Percentiles rank a stretch among this genome's conserved stretches.
Conservation (phyloP, 1,140 invertebrate genomes). For the Plutomurus gul region DNA sequence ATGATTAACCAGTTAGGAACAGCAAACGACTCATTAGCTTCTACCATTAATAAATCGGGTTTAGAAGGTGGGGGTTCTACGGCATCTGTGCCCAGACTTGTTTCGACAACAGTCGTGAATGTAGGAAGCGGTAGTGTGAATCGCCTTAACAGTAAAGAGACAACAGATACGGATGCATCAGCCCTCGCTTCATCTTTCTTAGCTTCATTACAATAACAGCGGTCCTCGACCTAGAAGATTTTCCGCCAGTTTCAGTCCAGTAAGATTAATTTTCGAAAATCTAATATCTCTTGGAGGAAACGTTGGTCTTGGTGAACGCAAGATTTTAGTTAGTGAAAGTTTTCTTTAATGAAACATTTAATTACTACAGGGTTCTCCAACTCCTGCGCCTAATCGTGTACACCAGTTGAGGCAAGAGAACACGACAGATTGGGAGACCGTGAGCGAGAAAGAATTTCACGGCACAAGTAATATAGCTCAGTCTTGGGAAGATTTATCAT, state of each 20-base stretch:
- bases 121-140: background rate
- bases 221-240: conserved; percentile 50
- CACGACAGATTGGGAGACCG: conserved; percentile 52
- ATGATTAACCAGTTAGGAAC: conserved; percentile 53
- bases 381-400: conserved; percentile 52
- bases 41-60: no score
- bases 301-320: no score
- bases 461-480: conserved; percentile 51
- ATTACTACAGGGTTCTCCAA: conserved; percentile 46
- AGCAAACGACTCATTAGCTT: background rate
- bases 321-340: no score
- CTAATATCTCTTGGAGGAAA: background rate
- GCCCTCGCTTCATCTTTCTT: conserved; percentile 41
- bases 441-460: conserved; percentile 52
- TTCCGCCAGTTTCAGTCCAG: conserved; percentile 53
- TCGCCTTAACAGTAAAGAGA: background rate
- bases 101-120: background rate
- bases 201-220: conserved; percentile 39
- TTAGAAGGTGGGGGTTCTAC: background rate
- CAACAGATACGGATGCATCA: conserved; percentile 25
- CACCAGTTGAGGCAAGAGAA: conserved; percentile 51
- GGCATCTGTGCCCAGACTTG: background rate
- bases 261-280: background rate
- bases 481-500: conserved; percentile 53
- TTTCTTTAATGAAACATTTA: background rate